phyloP scores from a whole-genome alignment of 2,113 vertebrate genomes.

The Tyto alba region DNA sequence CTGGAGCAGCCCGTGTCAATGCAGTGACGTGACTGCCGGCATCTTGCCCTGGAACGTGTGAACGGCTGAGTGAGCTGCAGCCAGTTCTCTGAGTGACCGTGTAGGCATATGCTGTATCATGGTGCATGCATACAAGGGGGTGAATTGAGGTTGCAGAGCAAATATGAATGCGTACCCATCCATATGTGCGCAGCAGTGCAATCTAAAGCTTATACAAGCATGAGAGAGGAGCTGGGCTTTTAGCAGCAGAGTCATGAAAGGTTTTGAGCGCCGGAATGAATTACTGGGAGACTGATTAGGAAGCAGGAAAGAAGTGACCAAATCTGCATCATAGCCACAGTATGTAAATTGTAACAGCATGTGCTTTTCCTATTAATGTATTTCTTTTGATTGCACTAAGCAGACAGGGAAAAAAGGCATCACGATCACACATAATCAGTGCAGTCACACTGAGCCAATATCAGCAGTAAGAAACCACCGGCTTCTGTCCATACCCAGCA shows the following conservation, averaged over 20 bases:
- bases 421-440: neutral
- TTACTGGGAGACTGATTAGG: neutral
- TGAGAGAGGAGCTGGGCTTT: neutral
- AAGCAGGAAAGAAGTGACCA: neutral
- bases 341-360: neutral
- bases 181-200: neutral
- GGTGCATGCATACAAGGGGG: neutral
- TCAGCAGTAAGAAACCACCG: neutral
- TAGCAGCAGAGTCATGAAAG: neutral
- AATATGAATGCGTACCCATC: accelerated
- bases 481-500: neutral
- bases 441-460: neutral
- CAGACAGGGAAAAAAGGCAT: neutral
- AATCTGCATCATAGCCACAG: neutral
- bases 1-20: neutral
- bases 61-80: neutral
- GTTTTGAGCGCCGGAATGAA: neutral
- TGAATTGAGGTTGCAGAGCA: neutral
- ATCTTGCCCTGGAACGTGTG: neutral
- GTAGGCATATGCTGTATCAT: neutral
- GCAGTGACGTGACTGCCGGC: accelerated
- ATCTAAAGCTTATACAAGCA: neutral
- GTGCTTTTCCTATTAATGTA: neutral
- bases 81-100: neutral
- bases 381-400: neutral